These are phyloP conservation scores for Reticulitermes lucifugus DNA, from an alignment of 2,888 invertebrate species.

Conservation along the genomic window DNA sequence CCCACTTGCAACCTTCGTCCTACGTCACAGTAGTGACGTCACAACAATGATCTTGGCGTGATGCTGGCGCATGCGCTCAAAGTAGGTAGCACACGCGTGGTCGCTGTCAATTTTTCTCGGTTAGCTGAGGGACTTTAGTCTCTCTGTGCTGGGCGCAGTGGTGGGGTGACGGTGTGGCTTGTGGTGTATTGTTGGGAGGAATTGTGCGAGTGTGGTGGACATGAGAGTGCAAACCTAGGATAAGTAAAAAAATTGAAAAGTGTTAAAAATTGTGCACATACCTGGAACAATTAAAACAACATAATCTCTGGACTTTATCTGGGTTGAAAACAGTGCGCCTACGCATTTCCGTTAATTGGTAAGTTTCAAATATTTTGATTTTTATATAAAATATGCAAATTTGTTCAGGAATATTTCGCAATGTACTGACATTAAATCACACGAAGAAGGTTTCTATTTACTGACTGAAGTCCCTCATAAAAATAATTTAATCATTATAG, in stretches of 20 bases:
- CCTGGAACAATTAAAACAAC: not conserved
- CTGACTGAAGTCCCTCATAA: too few species aligned
- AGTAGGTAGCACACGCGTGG: constrained; percentile 35
- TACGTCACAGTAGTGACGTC: constrained; percentile 37
- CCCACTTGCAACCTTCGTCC: constrained; percentile 28
- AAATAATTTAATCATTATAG: too few species aligned
- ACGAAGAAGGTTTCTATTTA: too few species aligned
- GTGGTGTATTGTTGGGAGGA: constrained; percentile 12
- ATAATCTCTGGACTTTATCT: too few species aligned
- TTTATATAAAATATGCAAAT: too few species aligned
- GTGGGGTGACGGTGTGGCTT: constrained; percentile 31
- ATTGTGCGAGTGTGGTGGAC: constrained; percentile 18
- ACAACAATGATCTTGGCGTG: constrained; percentile 24
- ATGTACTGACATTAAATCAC: too few species aligned
- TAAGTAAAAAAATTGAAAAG: not conserved
- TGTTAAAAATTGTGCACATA: not conserved
- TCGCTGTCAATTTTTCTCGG: constrained; percentile 37
- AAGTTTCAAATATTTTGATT: too few species aligned
- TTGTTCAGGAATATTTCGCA: too few species aligned
- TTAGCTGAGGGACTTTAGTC: constrained; percentile 35
- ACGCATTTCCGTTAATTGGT: too few species aligned
- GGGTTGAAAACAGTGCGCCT: too few species aligned
- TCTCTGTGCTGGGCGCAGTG: constrained; percentile 27
- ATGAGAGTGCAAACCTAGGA: not conserved
- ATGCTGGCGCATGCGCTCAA: constrained; percentile 30